Conservation (phyloP, 2,113 vertebrate species). For the Vimba vimba region DNA sequence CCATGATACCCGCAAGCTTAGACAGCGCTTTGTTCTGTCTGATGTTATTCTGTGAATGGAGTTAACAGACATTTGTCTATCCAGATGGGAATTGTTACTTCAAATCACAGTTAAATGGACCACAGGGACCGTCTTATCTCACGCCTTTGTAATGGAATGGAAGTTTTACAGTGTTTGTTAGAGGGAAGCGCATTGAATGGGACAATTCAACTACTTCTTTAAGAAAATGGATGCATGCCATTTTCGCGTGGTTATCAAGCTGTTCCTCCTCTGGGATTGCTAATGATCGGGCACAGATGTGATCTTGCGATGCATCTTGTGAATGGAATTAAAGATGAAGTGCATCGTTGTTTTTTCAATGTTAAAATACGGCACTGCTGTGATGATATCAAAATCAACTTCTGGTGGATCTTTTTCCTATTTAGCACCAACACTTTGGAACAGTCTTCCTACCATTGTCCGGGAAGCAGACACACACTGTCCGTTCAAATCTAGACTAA, state of each 20-base stretch:
- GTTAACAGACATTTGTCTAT: constrained; percentile 61
- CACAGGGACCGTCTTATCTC: constrained; percentile 66
- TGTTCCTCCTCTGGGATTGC: not conserved
- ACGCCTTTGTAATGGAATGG: constrained; percentile 68
- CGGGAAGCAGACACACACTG: too few species aligned
- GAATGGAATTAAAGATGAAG: not conserved
- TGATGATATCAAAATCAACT: too few species aligned
- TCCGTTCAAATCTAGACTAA: too few species aligned
- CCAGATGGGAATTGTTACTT: constrained; percentile 69
- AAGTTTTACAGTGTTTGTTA: constrained; percentile 61
- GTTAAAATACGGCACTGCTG: too few species aligned
- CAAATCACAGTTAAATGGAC: constrained; percentile 72
- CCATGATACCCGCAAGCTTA: constrained; percentile 55
- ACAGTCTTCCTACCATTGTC: too few species aligned
- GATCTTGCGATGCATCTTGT: not conserved
- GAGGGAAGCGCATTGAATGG: constrained; percentile 52
- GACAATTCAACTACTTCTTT: not conserved
- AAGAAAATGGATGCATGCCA: constrained; percentile 20
- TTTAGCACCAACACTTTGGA: too few species aligned
- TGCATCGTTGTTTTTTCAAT: not conserved
- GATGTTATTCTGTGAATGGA: constrained; percentile 67
- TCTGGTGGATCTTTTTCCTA: too few species aligned
- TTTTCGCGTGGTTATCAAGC: constrained; percentile 15
- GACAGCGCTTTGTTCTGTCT: constrained; percentile 60
- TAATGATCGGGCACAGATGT: constrained; percentile 7